Evolutionary conservation across 2,888 invertebrate species (phyloP).

Genomic region (Idaea biselata): DNA sequence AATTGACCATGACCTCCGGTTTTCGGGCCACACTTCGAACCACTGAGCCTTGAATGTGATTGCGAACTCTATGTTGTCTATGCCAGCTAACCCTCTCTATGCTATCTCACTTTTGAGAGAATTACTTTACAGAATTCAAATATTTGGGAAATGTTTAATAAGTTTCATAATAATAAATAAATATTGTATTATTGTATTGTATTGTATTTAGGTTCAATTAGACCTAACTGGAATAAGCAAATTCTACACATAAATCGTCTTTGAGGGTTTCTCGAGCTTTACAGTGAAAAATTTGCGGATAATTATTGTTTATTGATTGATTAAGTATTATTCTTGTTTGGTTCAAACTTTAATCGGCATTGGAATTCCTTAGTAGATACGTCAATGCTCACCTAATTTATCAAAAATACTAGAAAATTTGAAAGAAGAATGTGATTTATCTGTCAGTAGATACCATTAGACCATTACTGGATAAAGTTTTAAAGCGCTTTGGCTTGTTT

Average conservation of each 20-base stretch:
- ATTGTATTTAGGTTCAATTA: no score
- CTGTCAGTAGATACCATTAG: neutral
- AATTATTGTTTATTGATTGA: no score
- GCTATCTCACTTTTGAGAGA: neutral
- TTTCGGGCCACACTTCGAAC: neutral
- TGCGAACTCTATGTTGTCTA: neutral
- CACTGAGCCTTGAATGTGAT: neutral
- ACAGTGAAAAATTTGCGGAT: no score
- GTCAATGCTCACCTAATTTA: neutral
- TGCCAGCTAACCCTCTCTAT: neutral
- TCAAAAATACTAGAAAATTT: neutral
- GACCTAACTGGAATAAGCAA: no score
- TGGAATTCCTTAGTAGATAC: neutral
- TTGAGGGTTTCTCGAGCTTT: no score
- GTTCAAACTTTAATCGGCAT: no score
- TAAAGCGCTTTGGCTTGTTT: neutral
- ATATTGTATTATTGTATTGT: no score
- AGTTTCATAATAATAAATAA: no score
- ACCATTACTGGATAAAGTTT: neutral
- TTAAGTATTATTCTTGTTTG: no score
- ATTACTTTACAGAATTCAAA: no score
- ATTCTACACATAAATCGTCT: no score
- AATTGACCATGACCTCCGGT: neutral
- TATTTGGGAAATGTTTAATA: no score
- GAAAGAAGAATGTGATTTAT: neutral